Conservation (phyloP, 1,140 invertebrate species). For the Eurytemora carolleeae region DNA sequence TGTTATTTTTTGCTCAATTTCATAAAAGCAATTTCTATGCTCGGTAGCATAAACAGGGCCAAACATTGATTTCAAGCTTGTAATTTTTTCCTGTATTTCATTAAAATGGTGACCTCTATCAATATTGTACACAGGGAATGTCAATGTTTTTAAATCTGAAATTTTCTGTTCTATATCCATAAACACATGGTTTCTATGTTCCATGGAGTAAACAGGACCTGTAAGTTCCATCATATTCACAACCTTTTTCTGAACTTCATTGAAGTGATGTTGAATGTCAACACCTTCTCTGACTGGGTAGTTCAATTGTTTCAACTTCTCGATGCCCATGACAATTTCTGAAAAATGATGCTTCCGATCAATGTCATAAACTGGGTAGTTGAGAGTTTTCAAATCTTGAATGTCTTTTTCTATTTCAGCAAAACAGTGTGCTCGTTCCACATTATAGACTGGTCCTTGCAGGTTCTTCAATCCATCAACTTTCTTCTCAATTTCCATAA, state of each 20-base stretch:
- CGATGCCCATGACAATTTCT: neutral
- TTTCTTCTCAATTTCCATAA: neutral
- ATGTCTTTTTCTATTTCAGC: neutral
- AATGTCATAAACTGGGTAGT: slow-evolving; percentile 3
- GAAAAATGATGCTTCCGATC: neutral
- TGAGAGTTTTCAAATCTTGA: slow-evolving; percentile 2
- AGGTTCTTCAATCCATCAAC: slow-evolving; percentile 7
- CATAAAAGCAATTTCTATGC: neutral
- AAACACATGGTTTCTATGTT: slow-evolving; percentile 4
- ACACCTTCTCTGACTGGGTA: neutral
- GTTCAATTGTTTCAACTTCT: neutral
- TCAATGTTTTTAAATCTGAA: slow-evolving; percentile 1
- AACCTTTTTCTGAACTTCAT: neutral
- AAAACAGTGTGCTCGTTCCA: neutral
- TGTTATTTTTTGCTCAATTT: neutral
- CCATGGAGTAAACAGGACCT: slow-evolving; percentile 1
- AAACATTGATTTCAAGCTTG: neutral
- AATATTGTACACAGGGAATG: slow-evolving; percentile 2
- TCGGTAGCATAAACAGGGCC: neutral
- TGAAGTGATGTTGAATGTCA: neutral
- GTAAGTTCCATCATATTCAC: neutral
- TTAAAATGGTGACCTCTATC: slow-evolving; percentile 3
- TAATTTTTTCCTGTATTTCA: slow-evolving; percentile 2
- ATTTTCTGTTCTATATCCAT: slow-evolving; percentile 1
- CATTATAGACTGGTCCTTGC: slow-evolving; percentile 3